These are phyloP conservation scores for Aptenodytes forsteri DNA, from an alignment of 2,113 vertebrate species.

Conservation along the genomic window DNA sequence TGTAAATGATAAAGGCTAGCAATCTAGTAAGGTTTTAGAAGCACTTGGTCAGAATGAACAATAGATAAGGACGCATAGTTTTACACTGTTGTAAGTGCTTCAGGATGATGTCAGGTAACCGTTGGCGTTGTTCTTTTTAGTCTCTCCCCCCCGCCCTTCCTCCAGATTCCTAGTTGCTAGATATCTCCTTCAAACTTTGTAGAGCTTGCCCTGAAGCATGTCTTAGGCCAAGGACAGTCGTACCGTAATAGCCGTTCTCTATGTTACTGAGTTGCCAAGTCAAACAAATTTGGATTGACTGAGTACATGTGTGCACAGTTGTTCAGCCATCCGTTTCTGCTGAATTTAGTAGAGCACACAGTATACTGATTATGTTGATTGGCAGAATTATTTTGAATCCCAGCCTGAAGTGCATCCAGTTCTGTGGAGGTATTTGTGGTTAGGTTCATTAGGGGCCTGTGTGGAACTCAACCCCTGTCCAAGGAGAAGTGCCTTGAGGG, in stretches of 20 bases:
- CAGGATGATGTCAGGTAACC: background rate
- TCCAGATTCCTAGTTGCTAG: background rate
- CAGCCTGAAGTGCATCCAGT: background rate
- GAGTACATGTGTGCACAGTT: background rate
- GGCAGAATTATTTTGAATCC: constrained; percentile 21
- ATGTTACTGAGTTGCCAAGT: background rate
- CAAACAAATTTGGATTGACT: constrained; percentile 10
- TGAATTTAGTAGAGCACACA: background rate
- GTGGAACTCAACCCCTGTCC: background rate
- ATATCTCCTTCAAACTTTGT: background rate
- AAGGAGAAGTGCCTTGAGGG: background rate
- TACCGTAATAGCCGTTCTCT: background rate
- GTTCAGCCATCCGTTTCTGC: background rate
- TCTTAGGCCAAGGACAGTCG: background rate
- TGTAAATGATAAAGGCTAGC: too few relatives aligned
- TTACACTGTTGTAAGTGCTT: background rate
- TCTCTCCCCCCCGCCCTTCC: too few relatives aligned
- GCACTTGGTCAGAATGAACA: background rate
- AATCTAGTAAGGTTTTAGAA: background rate
- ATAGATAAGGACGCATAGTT: background rate
- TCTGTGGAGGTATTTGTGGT: background rate
- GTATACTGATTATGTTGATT: background rate
- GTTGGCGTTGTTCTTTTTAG: background rate
- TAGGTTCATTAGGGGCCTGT: background rate
- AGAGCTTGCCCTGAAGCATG: background rate